A percentile compares a stretch with the other conserved stretches of the same genome.
Conservation (phyloP, 2,113 vertebrate genomes). For the Tauraco erythrolophus region DNA sequence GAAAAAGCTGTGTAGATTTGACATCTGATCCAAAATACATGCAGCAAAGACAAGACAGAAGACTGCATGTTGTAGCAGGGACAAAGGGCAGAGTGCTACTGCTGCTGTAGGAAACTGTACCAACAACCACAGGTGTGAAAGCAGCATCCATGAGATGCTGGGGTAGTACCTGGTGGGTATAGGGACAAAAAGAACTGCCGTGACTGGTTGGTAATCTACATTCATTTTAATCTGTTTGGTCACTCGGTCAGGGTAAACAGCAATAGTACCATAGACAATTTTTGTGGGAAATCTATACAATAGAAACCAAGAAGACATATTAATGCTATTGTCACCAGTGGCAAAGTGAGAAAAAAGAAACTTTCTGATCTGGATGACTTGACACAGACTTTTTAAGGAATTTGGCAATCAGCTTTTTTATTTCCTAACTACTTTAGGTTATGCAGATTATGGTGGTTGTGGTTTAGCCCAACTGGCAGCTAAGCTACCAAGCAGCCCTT, state of each 20-base stretch:
- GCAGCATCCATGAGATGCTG: not conserved
- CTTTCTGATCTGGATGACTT: accelerated
- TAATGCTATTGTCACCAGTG: not conserved
- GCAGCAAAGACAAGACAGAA: not conserved
- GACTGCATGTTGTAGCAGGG: not conserved
- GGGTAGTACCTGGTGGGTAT: not conserved
- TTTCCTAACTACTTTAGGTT: not conserved
- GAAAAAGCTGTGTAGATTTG: not conserved
- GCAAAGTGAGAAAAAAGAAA: not conserved
- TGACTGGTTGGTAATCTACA: not conserved
- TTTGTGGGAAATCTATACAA: not conserved
- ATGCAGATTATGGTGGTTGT: not conserved
- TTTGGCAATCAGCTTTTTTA: not conserved
- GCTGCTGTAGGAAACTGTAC: not conserved
- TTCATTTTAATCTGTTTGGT: not conserved
- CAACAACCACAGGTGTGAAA: not conserved
- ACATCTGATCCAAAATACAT: not conserved
- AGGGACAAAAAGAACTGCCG: not conserved
- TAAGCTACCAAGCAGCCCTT: too few species aligned
- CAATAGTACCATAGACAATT: not conserved
- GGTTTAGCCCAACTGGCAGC: too few species aligned
- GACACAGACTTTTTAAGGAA: not conserved
- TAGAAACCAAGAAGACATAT: not conserved
- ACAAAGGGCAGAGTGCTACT: not conserved
- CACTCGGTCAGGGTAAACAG: not conserved